phyloP scores from a whole-genome alignment of 2,888 invertebrate species.

The Idaea dimidiata region DNA sequence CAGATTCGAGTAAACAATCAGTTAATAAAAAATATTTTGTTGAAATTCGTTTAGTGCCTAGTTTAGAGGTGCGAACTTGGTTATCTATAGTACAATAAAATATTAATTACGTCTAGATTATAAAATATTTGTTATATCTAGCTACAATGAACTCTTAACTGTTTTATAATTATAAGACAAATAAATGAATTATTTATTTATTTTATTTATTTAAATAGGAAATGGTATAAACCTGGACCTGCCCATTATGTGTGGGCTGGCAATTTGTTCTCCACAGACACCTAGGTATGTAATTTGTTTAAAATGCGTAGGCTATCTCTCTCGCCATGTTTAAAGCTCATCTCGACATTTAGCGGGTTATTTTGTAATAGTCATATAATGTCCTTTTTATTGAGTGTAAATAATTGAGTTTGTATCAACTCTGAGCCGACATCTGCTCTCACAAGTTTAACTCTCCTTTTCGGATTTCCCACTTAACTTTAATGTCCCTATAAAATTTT shows the following conservation, averaged over 20 bases:
- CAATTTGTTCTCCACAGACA: background rate
- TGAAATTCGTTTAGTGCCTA: too few species aligned
- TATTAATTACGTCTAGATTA: too few species aligned
- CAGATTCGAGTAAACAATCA: too few species aligned
- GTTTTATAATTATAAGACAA: too few species aligned
- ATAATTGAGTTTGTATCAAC: constrained; percentile 79
- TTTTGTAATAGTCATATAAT: constrained; percentile 76
- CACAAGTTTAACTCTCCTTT: constrained; percentile 71
- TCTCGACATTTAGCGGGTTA: constrained; percentile 59
- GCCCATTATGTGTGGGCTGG: background rate
- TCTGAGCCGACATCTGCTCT: constrained; percentile 71
- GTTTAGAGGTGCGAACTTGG: too few species aligned
- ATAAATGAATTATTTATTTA: too few species aligned
- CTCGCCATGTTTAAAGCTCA: constrained; percentile 31
- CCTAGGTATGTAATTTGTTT: background rate
- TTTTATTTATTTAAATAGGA: too few species aligned
- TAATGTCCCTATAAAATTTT: constrained; percentile 75
- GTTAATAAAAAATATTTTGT: too few species aligned
- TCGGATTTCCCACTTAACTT: constrained; percentile 80
- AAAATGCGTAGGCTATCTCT: background rate
- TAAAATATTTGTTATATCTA: too few species aligned
- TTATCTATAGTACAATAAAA: too few species aligned
- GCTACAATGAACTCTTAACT: too few species aligned
- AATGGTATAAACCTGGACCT: background rate
- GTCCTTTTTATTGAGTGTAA: constrained; percentile 80